Evolutionary conservation across 2,797 vertebrate genomes (phyloP), one percentile per base, ranked within the genome.

Genomic region (Urocyon cinereoargenteus): DNA sequence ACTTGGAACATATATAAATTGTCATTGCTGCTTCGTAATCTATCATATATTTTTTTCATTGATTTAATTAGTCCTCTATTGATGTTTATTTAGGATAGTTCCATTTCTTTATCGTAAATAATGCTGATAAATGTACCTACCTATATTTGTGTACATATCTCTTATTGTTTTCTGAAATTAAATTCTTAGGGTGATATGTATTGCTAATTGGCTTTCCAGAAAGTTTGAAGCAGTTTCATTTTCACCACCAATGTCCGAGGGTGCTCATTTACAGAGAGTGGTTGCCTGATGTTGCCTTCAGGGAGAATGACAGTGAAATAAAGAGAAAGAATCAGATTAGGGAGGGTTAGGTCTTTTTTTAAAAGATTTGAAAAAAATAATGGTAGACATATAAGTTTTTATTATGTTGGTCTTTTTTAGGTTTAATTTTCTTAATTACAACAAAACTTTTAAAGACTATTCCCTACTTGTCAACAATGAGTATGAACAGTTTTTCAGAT

Each of bases 101-200:
- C 28, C 34, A 90, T 94, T 97, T 86, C 55, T 94, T 96, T 73
- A 81, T 93, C 79, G 70, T 83, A 95, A 97, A 83, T 34, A 94
- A 87, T 34, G n/a, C 13, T 62, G 64, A 87, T 14, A 96, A 82
- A 78, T 45, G 24, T 57, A n/a, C 21, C 31, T 57, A 81, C 26
- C 18, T 64, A 83, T 31, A 94, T 78, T 85, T 92, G 66, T 73
- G 94, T 59, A 36, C 0, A 82, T 5, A 92, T 31, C 24, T 83
- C 45, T 93, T 53, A 84, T 61, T 84, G 64, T 90, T 94, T 97
- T 93, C 19, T 84, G 53, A 97, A 26, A 92, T 88, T 91, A 96
- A 90, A 88, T 93, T 89, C 22, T 26, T 91, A 62, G 40, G 18
- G 2, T 68, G 8, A 62, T 91, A 85, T 51, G 83, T 90, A 89